Percentiles rank a stretch among this genome's conserved stretches.
Conservation (phyloP, 2,113 vertebrate species). For the Silurus glanis region DNA sequence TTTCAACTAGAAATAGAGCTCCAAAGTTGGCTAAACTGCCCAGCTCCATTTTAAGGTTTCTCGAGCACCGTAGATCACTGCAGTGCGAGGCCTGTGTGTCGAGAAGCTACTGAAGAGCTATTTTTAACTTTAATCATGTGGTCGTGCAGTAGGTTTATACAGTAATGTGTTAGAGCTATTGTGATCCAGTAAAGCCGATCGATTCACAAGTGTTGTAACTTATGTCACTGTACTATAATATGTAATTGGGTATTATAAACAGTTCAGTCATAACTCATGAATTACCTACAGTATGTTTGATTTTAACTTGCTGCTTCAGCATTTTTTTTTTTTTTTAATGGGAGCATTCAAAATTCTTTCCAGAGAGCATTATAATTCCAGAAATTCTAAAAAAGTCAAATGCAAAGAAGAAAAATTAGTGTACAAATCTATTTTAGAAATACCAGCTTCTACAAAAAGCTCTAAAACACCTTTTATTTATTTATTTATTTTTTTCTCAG, state of each 20-base stretch:
- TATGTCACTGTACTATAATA: too few species aligned
- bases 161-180: too few species aligned
- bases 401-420: neutral
- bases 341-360: neutral
- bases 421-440: neutral
- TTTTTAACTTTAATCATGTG: neutral
- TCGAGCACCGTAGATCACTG: neutral
- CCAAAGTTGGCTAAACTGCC: neutral
- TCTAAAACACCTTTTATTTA: neutral
- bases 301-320: too few species aligned
- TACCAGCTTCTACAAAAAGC: neutral
- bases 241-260: too few species aligned
- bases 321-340: neutral
- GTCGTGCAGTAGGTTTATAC: neutral
- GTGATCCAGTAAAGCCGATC: neutral
- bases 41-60: neutral
- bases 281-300: too few species aligned
- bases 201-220: neutral
- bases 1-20: neutral
- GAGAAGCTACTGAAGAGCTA: neutral
- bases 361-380: neutral
- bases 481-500: conserved; percentile 74
- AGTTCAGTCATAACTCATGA: too few species aligned
- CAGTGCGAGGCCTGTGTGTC: neutral
- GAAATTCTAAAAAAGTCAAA: neutral